phyloP scores from a whole-genome alignment of 2,888 invertebrate genomes.

The Tineola bisselliella region DNA sequence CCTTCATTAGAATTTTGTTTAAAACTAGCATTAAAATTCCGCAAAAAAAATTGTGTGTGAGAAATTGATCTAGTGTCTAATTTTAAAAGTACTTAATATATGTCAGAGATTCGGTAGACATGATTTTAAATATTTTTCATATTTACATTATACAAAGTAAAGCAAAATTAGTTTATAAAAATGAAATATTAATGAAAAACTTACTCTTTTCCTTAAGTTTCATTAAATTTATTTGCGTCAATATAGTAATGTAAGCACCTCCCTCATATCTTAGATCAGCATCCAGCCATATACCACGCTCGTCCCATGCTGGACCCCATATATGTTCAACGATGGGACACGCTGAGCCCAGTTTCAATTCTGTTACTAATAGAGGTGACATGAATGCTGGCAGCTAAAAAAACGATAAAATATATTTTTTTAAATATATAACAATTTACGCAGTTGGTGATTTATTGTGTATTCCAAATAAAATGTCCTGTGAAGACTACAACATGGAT shows the following conservation, averaged over 20 bases:
- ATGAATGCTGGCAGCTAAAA: slow-evolving; percentile 83
- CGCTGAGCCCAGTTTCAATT: slow-evolving; percentile 76
- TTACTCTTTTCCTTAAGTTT: slow-evolving; percentile 61
- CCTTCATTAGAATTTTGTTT: background rate
- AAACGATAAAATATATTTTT: background rate
- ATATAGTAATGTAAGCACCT: slow-evolving; percentile 80
- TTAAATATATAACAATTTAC: too few relatives aligned
- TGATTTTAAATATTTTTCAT: too few relatives aligned
- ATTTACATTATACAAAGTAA: too few relatives aligned
- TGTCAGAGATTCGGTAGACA: too few relatives aligned
- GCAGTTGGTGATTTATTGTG: too few relatives aligned
- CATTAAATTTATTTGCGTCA: slow-evolving; percentile 84
- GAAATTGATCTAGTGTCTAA: too few relatives aligned
- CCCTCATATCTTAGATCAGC: slow-evolving; percentile 84
- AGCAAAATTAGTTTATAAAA: too few relatives aligned
- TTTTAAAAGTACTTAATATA: too few relatives aligned
- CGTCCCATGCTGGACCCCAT: slow-evolving; percentile 75
- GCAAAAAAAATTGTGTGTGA: too few relatives aligned
- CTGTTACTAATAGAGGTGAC: slow-evolving; percentile 80
- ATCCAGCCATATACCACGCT: slow-evolving; percentile 90
- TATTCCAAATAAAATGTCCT: too few relatives aligned
- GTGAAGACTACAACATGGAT: too few relatives aligned
- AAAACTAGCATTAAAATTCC: too few relatives aligned
- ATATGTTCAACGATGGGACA: slow-evolving; percentile 74
- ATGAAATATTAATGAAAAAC: slow-evolving; percentile 18